Percentiles rank a stretch among this genome's conserved stretches.
Conservation (phyloP, 2,113 vertebrate genomes). For the Isichthys henryi region DNA sequence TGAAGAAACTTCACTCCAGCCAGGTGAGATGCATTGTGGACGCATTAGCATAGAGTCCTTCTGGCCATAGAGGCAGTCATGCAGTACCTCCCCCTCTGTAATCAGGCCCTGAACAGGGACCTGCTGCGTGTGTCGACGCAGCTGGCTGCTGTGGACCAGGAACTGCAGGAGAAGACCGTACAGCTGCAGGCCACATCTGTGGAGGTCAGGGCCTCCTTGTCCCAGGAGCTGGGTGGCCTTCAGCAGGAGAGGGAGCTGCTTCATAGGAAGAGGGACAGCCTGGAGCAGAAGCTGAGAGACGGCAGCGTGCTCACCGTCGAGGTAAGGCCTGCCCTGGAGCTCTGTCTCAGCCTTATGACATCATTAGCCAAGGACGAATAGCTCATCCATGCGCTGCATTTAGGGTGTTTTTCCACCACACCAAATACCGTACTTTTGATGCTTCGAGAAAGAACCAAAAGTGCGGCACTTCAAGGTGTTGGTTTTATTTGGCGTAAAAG, state of each 20-base stretch:
- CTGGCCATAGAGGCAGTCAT: neutral
- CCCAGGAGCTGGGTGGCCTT: constrained; percentile 57
- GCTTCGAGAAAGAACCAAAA: too few species aligned
- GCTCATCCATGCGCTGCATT: neutral
- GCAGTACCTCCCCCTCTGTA: neutral
- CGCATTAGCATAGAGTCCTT: neutral
- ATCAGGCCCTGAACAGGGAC: constrained; percentile 70
- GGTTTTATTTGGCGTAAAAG: too few species aligned
- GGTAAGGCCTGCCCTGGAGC: constrained; percentile 53
- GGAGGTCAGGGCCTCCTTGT: constrained; percentile 46
- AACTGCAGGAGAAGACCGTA: constrained; percentile 58
- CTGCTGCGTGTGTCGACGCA: constrained; percentile 64
- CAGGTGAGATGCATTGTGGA: constrained; percentile 59
- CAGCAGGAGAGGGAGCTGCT: constrained; percentile 66
- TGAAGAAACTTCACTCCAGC: constrained; percentile 74
- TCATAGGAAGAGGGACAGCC: constrained; percentile 57
- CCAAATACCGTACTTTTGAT: too few species aligned
- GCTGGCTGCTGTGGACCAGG: constrained; percentile 67
- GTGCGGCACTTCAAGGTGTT: too few species aligned
- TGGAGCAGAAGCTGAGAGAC: constrained; percentile 71
- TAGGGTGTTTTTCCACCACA: too few species aligned
- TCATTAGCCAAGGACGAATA: neutral
- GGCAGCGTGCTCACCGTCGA: constrained; percentile 64
- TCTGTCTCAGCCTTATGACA: neutral
- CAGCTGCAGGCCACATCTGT: constrained; percentile 51